A percentile compares a stretch with the other conserved stretches of the same genome.
Conservation (phyloP, 2,888 invertebrate genomes). For the Clitarchus hookeri region DNA sequence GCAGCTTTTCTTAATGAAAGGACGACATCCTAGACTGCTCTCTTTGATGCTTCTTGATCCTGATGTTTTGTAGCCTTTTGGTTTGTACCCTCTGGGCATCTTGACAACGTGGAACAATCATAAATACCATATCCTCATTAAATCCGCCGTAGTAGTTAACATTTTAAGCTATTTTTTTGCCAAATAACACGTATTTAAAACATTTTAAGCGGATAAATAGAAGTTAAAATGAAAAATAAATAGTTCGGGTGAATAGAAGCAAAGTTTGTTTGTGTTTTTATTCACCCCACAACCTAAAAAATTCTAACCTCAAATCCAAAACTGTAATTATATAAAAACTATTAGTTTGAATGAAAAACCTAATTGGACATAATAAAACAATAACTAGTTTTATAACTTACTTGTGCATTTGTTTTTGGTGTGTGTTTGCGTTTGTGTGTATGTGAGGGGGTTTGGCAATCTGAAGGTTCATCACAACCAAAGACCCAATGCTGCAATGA, state of each 20-base stretch:
- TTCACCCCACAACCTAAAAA: background rate
- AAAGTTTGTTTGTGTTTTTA: background rate
- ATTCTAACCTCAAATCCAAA: background rate
- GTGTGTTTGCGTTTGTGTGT: no score
- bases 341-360: background rate
- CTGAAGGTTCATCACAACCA: no score
- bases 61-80: background rate
- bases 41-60: background rate
- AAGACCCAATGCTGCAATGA: no score
- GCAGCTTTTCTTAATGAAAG: conserved; percentile 11
- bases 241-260: background rate
- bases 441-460: no score
- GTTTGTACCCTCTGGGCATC: background rate
- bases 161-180: background rate
- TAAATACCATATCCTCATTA: background rate
- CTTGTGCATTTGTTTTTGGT: no score
- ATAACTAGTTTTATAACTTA: background rate
- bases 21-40: background rate
- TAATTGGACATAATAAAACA: background rate
- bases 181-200: background rate
- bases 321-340: background rate
- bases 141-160: background rate
- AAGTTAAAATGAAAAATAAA: background rate
- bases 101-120: conserved; percentile 11
- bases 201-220: background rate